Conservation (phyloP, 1,140 invertebrate species). For the Chionoecetes opilio region DNA sequence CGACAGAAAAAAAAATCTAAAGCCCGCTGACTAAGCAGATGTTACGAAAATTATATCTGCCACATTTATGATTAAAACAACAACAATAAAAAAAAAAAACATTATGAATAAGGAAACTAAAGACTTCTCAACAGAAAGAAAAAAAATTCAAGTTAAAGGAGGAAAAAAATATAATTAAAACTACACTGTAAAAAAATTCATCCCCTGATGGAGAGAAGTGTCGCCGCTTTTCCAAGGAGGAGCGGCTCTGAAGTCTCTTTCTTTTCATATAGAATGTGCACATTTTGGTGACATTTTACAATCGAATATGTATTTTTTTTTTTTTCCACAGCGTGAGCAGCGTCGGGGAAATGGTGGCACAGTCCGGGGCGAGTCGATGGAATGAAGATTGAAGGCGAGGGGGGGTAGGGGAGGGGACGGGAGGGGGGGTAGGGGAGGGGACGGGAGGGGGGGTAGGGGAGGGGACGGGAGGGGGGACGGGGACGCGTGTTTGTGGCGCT, state of each 20-base stretch:
- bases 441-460: not conserved
- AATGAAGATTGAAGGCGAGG: conserved; percentile 70
- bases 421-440: not conserved
- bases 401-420: not conserved
- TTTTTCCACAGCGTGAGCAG: not conserved
- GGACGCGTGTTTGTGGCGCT: conserved; percentile 68
- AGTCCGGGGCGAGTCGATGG: conserved; percentile 48
- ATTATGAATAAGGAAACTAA: too few species aligned
- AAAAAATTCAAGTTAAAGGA: not conserved
- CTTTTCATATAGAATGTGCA: conserved; percentile 47
- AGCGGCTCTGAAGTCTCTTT: conserved; percentile 22
- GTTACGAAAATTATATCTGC: too few species aligned
- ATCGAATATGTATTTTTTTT: conserved; percentile 36
- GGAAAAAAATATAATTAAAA: conserved; percentile 33
- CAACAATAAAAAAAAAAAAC: too few species aligned
- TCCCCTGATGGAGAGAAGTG: not conserved
- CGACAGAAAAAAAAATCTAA: not conserved
- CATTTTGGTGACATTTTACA: conserved; percentile 56
- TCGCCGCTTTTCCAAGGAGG: not conserved
- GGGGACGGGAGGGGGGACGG: not conserved
- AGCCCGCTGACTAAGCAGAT: too few species aligned
- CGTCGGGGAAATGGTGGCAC: conserved; percentile 51
- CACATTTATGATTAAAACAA: too few species aligned
- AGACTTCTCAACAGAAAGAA: too few species aligned
- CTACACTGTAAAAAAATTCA: not conserved